Percentiles rank a stretch among this genome's conserved stretches.
Evolutionary conservation across 37 sponge, comb jelly and placozoan species (phyloP).

Genomic region (Dysidea cf. avara): DNA sequence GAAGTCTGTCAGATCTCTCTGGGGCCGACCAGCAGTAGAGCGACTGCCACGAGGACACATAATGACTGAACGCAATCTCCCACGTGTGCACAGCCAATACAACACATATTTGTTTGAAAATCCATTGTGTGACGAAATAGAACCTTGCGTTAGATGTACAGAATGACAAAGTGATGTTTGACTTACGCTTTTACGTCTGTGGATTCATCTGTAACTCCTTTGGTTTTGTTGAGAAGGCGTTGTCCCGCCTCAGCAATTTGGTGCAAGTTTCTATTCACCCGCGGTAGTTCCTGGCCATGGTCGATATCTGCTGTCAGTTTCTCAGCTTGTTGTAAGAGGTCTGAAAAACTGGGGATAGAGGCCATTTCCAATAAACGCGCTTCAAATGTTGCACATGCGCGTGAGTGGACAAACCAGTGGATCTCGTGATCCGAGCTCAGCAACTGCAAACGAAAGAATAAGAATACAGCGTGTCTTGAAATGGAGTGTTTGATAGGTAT

Average conservation of each 20-base stretch:
- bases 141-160: too few species aligned
- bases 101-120: too few species aligned
- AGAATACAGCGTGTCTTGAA: background rate
- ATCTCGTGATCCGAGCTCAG: too few species aligned
- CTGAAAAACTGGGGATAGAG: conserved; percentile 50
- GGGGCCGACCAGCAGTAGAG: too few species aligned
- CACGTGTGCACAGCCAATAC: too few species aligned
- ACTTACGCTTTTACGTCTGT: conserved; percentile 91
- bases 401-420: too few species aligned
- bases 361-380: conserved; percentile 36
- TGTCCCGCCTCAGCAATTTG: conserved; percentile 96
- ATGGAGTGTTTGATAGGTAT: conserved; percentile 97
- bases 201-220: conserved; percentile 57
- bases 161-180: too few species aligned
- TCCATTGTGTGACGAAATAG: too few species aligned
- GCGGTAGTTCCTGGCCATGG: conserved; percentile 72
- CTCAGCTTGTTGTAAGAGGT: conserved; percentile 88
- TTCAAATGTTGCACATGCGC: background rate
- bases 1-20: too few species aligned
- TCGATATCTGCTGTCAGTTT: conserved; percentile 80
- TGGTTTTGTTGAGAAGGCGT: conserved; percentile 78
- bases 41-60: too few species aligned
- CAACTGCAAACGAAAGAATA: too few species aligned
- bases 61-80: too few species aligned
- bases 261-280: conserved; percentile 85